phyloP scores from a whole-genome alignment of 92 coral and sea anemone species.

The Muricea muricata region DNA sequence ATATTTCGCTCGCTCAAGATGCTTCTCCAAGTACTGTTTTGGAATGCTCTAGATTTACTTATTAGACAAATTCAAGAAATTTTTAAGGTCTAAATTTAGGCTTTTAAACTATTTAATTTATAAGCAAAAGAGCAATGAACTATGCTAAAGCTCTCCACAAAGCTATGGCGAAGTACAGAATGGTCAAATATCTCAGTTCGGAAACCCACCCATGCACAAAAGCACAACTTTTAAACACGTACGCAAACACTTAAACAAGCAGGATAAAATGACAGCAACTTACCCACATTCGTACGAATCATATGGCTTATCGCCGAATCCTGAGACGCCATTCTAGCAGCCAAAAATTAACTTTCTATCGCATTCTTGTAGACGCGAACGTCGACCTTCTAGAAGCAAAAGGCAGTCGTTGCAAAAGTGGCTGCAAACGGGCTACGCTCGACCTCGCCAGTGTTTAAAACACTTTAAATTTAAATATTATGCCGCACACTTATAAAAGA shows the following conservation, averaged over 20 bases:
- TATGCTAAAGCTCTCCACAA: background rate
- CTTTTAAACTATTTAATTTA: background rate
- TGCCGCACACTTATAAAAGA: background rate
- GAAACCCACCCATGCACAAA: background rate
- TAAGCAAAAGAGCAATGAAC: background rate
- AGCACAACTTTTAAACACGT: background rate
- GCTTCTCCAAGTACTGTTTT: too few species aligned
- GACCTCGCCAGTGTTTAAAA: background rate
- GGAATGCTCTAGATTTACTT: too few species aligned
- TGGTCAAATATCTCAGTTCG: background rate
- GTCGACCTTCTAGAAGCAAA: background rate
- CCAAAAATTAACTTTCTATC: background rate
- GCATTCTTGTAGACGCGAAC: background rate
- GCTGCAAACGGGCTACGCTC: background rate
- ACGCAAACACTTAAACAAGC: background rate
- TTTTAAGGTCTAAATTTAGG: too few species aligned
- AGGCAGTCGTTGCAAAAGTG: background rate
- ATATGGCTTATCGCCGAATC: background rate
- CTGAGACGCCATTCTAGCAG: background rate
- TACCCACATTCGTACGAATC: background rate
- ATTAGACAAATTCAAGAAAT: too few species aligned
- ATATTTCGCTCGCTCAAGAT: too few species aligned
- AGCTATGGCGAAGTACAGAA: background rate
- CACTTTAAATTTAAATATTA: conserved; percentile 7
- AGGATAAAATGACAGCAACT: background rate